Conservation (phyloP, 2,113 vertebrate genomes). For the Sminthopsis crassicaudata region DNA sequence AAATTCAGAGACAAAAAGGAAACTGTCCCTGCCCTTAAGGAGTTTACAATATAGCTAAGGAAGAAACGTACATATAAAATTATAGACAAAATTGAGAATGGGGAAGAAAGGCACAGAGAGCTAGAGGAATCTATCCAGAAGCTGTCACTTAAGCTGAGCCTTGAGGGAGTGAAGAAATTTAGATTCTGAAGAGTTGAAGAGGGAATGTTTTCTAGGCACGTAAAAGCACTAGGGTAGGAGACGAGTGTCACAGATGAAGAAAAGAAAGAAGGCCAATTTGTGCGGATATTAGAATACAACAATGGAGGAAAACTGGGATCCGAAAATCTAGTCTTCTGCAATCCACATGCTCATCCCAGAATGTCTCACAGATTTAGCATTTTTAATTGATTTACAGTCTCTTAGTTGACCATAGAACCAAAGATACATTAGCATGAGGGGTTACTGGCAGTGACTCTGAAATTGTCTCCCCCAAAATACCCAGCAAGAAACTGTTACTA, state of each 20-base stretch:
- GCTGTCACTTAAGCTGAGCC: not conserved
- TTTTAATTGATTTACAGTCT: not conserved
- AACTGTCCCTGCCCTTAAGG: not conserved
- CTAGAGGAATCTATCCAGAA: not conserved
- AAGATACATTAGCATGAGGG: not conserved
- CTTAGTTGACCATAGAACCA: not conserved
- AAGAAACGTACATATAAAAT: not conserved
- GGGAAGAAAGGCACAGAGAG: not conserved
- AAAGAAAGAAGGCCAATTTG: not conserved
- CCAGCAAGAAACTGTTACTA: slow-evolving; percentile 31
- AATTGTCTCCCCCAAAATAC: slow-evolving; percentile 32
- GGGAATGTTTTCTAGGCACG: not conserved
- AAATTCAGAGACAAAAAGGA: not conserved
- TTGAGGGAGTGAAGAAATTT: not conserved
- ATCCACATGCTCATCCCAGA: not conserved
- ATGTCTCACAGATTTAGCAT: not conserved
- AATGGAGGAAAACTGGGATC: not conserved
- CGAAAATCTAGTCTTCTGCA: not conserved
- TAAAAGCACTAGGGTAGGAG: not conserved
- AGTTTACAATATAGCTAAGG: not conserved
- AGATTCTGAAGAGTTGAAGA: not conserved
- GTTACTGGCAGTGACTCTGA: slow-evolving; percentile 4
- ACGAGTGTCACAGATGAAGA: not conserved
- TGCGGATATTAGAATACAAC: not conserved
- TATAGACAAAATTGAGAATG: not conserved